These are phyloP conservation scores for Silurus meridionalis DNA, from an alignment of 2,113 vertebrate genomes.

Conservation along the genomic window DNA sequence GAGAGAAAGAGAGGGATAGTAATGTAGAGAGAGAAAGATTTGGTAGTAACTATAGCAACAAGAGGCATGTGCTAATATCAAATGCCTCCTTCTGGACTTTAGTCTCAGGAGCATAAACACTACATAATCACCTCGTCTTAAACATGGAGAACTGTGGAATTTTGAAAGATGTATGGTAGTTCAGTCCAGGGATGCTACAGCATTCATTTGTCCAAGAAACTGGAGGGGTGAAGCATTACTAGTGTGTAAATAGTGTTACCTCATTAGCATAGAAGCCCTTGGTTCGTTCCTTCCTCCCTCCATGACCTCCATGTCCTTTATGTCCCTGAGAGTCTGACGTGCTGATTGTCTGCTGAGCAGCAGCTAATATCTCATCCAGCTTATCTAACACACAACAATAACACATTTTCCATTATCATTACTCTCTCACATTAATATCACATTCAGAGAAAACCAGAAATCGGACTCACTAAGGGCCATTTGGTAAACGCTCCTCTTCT, in stretches of 20 bases:
- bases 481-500: conserved; percentile 92
- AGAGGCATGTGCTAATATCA: conserved; percentile 14
- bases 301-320: conserved; percentile 80
- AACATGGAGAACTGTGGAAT: not conserved
- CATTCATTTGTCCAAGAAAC: not conserved
- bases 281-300: conserved; percentile 79
- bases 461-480: conserved; percentile 87
- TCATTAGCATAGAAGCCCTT: conserved; percentile 83
- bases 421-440: not conserved
- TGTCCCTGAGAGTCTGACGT: conserved; percentile 83
- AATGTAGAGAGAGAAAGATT: conserved; percentile 5
- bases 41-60: conserved; percentile 39
- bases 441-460: not conserved
- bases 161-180: not conserved
- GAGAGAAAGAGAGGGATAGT: not conserved
- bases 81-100: conserved; percentile 20
- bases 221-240: not conserved
- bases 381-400: conserved; percentile 73
- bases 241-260: conserved; percentile 65
- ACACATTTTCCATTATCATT: not conserved
- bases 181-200: not conserved
- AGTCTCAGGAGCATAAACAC: not conserved
- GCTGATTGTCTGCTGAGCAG: conserved; percentile 88
- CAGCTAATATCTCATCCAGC: conserved; percentile 90
- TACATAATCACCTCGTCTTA: not conserved